phyloP scores from a whole-genome alignment of 2,888 invertebrate species.

The Lithosia quadra region DNA sequence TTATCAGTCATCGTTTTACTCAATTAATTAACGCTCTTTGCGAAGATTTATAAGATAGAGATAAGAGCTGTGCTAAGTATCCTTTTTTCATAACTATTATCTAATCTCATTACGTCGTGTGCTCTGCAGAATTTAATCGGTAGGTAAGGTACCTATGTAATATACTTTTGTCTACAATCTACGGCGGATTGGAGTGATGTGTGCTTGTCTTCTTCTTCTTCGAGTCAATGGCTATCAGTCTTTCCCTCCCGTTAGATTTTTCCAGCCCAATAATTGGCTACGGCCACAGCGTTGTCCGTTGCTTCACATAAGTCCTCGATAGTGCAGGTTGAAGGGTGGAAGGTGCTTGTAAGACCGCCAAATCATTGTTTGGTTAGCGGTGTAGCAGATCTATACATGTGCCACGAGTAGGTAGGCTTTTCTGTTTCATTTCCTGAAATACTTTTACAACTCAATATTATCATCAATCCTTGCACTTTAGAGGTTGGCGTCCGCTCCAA shows the following conservation, averaged over 20 bases:
- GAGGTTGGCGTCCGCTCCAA: no score
- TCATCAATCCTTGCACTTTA: no score
- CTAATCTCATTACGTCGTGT: slow-evolving; percentile 1
- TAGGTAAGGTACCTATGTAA: neutral
- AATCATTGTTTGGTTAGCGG: slow-evolving; percentile 29
- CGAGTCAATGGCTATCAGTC: no score
- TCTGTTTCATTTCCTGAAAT: no score
- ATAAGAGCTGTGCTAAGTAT: neutral
- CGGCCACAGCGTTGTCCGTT: no score
- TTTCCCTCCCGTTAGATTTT: no score
- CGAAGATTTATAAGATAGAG: neutral
- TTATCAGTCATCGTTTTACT: neutral
- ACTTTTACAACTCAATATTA: no score
- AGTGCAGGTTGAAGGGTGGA: no score
- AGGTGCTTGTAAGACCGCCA: slow-evolving; percentile 32
- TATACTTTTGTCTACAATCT: slow-evolving; percentile 22
- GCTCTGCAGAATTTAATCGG: slow-evolving; percentile 7
- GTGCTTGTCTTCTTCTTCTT: no score
- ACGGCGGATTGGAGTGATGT: neutral
- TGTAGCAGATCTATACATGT: neutral
- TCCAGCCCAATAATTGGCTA: no score
- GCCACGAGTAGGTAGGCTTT: no score
- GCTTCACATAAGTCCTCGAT: no score
- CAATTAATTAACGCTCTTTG: neutral
- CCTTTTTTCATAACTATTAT: neutral